phyloP scores from a whole-genome alignment of 2,888 invertebrate genomes.

The Noctua pronuba region DNA sequence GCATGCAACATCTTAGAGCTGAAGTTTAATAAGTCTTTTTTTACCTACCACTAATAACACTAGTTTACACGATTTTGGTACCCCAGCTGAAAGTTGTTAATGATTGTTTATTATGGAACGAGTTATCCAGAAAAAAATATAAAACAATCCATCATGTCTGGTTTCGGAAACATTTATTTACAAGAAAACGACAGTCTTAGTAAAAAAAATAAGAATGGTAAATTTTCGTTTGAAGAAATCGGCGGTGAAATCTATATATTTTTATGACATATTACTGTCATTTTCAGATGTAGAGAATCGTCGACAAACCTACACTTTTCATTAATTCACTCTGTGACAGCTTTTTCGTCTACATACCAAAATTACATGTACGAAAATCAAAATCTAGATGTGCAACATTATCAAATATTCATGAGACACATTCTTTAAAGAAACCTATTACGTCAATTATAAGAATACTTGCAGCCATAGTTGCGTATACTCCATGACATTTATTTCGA shows the following conservation, averaged over 20 bases:
- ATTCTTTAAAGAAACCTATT: background rate
- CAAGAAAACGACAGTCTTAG: too few relatives aligned
- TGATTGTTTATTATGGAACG: too few relatives aligned
- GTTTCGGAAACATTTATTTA: too few relatives aligned
- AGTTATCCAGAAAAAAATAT: too few relatives aligned
- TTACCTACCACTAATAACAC: background rate
- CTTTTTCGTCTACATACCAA: background rate
- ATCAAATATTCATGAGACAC: background rate
- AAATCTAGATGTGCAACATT: background rate
- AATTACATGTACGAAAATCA: background rate
- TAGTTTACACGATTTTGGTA: too few relatives aligned
- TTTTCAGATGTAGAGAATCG: background rate
- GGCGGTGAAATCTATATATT: background rate
- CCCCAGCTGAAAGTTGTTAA: too few relatives aligned
- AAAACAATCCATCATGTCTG: too few relatives aligned
- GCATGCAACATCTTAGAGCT: background rate
- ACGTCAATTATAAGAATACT: background rate
- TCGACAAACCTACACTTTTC: background rate
- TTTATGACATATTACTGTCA: background rate
- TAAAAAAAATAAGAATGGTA: too few relatives aligned
- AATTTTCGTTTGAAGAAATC: too few relatives aligned
- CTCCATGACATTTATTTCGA: constrained; percentile 50
- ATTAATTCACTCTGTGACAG: too few relatives aligned
- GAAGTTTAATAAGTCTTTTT: background rate
- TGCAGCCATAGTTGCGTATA: background rate